Base-by-base conservation (phyloP, 1,140 invertebrate species). In the Araneus ventricosus region DNA sequence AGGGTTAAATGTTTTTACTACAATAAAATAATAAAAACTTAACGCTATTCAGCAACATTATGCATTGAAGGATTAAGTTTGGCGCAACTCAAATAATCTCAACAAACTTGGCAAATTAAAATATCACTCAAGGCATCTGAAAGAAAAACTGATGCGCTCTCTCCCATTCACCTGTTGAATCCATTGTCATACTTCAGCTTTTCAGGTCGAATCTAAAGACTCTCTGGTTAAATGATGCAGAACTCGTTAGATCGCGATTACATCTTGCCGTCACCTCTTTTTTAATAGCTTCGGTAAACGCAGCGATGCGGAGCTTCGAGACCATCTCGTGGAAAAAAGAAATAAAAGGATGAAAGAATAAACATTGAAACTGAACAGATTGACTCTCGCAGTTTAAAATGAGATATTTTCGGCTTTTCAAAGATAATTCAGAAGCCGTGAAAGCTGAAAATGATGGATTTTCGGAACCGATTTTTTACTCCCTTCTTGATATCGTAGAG, bases 151-250 rank as follows among this genome's bases (percentile, higher is more conserved):
- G 63, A 7, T 27, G 63, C 27, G 63, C 24, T 67, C n/a, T 7
- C 24, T 22, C n/a, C 6, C n/a, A 67, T 10, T 67, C 63, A 30
- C 39, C 80, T n/a, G 30, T 87, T 87, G 24, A 24, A 8, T 39
- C 6, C 10, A 20, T 14, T 84, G 59, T 61, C 85, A 87, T 87
- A 87, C n/a, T 57, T 57, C 61, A 87, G 30, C 61, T 87, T 87
- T 87, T 57, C 20, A 59, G 80, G 88, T 70, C 34, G 45, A 57
- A 80, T 79, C 57, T 70, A 37, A 80, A 45, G 45, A 4, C 88
- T 75, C 75, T 70, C 39, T n/a, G n/a, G 87, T 75, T 39, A 88
- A 88, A 88, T 88, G 61, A 88, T 70, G 37, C 87, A 88, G 87
- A 88, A 75, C 87, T 87, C 17, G 37, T 70, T 87, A 52, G 20